Percentiles rank a stretch among this genome's conserved stretches.
Evolutionary conservation across 1,140 invertebrate species (phyloP).

Genomic region (Drosophila obscura): DNA sequence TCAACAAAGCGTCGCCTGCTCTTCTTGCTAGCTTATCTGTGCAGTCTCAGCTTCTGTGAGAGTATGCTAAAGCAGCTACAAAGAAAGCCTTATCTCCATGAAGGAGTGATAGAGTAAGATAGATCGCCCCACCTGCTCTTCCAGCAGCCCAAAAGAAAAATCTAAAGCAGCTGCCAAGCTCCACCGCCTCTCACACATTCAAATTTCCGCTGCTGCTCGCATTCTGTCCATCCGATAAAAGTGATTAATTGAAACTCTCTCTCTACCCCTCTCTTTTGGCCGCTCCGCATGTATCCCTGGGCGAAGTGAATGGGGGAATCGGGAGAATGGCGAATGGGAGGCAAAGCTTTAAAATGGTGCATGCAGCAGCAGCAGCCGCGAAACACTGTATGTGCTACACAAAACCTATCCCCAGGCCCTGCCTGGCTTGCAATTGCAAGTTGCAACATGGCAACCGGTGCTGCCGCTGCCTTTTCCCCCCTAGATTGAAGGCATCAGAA

Average conservation of each 20-base stretch:
- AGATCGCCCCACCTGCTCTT: too few relatives aligned
- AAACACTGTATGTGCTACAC: constrained; percentile 33
- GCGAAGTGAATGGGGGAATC: constrained; percentile 53
- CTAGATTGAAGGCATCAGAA: constrained; percentile 47
- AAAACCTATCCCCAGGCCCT: constrained; percentile 41
- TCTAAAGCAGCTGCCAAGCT: too few relatives aligned
- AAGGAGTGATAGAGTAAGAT: too few relatives aligned
- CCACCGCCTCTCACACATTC: not conserved
- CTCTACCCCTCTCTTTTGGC: not conserved
- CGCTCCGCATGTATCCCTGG: constrained; percentile 12
- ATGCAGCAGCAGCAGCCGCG: constrained; percentile 13
- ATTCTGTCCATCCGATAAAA: constrained; percentile 54
- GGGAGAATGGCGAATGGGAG: constrained; percentile 55
- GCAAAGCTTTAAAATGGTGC: constrained; percentile 47
- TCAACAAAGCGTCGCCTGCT: too few relatives aligned
- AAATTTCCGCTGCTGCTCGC: constrained; percentile 43
- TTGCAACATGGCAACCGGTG: constrained; percentile 48
- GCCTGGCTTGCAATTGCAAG: constrained; percentile 62
- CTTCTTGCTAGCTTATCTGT: too few relatives aligned
- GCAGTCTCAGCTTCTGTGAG: too few relatives aligned
- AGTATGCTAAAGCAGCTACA: too few relatives aligned
- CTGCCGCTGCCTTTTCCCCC: constrained; percentile 19
- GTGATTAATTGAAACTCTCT: constrained; percentile 67
- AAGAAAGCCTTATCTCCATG: too few relatives aligned
- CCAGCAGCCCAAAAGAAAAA: too few relatives aligned